Evolutionary conservation across 2,113 vertebrate genomes (phyloP).

Genomic region (Pleuronectes platessa): DNA sequence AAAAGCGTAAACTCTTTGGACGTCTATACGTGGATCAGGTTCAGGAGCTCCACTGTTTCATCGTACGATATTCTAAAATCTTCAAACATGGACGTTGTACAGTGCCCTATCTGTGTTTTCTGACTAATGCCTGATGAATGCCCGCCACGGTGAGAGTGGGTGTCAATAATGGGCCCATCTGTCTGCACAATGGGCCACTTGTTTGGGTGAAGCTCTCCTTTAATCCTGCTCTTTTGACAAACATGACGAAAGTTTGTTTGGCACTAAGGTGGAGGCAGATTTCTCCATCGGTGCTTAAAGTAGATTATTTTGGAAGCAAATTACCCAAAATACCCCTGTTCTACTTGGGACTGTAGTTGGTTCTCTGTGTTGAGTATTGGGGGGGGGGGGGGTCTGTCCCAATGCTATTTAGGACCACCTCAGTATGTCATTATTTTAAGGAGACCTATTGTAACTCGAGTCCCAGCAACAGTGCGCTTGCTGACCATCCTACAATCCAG

Average conservation of each 20-base stretch:
- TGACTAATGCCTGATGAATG: conserved; percentile 73
- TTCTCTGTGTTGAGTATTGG: no score
- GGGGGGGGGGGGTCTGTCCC: neutral
- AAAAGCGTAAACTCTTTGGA: neutral
- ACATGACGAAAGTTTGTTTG: conserved; percentile 59
- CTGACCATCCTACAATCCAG: neutral
- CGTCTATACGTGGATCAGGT: neutral
- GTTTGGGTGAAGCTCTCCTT: conserved; percentile 54
- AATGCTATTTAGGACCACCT: neutral
- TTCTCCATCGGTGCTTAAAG: conserved; percentile 10
- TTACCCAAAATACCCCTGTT: conserved; percentile 3
- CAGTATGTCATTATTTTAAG: no score
- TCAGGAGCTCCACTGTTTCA: conserved; percentile 13
- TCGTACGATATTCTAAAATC: conserved; percentile 7
- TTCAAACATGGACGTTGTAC: conserved; percentile 51
- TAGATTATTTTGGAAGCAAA: neutral
- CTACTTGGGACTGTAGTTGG: neutral
- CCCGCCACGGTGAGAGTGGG: conserved; percentile 54
- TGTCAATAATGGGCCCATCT: conserved; percentile 63
- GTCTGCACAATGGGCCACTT: conserved; percentile 63
- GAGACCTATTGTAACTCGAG: no score
- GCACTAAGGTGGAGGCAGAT: conserved; percentile 39
- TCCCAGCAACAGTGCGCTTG: neutral
- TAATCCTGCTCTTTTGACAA: conserved; percentile 52
- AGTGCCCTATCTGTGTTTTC: conserved; percentile 56